Base-by-base conservation (phyloP, 1,140 invertebrate species). In the Caenorhabditis inopinata region DNA sequence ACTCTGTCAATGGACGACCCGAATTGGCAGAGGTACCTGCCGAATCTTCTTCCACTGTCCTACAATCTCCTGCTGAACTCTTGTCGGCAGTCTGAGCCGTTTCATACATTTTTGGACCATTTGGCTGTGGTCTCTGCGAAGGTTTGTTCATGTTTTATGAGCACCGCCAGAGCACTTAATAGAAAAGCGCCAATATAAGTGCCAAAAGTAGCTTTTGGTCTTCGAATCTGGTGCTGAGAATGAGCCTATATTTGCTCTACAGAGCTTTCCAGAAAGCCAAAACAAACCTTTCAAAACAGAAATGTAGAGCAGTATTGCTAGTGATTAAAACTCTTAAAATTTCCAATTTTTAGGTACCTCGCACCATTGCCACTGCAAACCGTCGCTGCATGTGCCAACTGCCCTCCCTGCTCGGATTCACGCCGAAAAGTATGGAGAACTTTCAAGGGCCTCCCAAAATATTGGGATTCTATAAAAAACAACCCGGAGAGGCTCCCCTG, bases 311-410 rank as follows among this genome's bases (percentile, higher is more conserved):
- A n/a, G n/a, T n/a, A n/a, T n/a, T n/a, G n/a, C n/a, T n/a, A n/a
- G n/a, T n/a, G n/a, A n/a, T n/a, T n/a, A n/a, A n/a, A n/a, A n/a
- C n/a, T n/a, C n/a, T n/a, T 51, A 32, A 32, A 58, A 58, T 7
- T 14, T 58, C 35, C n/a, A 18, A 46, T 14, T 58, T 58, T 18
- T 32, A 46, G 42, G 78, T 79, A 11, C 78, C 78, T n/a, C 21
- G 78, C 1, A 79, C 78, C 0, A 79, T 79, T 45, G 78, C 58
- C 2, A 74, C 78, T 16, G 68, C 78, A 4, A 74, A 79, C 9
- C 42, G 78, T n/a, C 78, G 78, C 6, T 79, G 78, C 42, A 74
- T 79, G 78, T 79, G 78, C 35, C 78, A 79, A 35, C 27, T 79
- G 3, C 78, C 78, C 11, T 38, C 14, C n/a, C 49, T 78, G 14